phyloP scores from a whole-genome alignment of 2,797 vertebrate species.

The Sparidentex hasta region DNA sequence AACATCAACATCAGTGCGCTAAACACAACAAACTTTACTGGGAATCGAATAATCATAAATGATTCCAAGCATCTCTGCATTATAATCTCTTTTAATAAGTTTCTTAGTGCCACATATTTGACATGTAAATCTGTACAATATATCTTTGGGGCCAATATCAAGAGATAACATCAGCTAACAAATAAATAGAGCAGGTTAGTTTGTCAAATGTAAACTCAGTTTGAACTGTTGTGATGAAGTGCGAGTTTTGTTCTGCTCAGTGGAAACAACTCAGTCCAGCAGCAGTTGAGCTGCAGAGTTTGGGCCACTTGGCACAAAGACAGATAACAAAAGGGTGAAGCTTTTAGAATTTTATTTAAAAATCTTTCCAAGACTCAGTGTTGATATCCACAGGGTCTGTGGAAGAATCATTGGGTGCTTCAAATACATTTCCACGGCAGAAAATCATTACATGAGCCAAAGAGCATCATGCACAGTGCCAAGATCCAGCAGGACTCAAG shows the following conservation, averaged over 20 bases:
- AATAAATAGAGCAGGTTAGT: neutral
- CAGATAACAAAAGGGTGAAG: neutral
- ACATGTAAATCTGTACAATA: no score
- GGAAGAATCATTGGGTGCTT: neutral
- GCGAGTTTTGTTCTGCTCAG: neutral
- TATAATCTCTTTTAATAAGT: no score
- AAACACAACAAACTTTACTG: no score
- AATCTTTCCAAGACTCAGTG: neutral
- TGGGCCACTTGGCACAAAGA: neutral
- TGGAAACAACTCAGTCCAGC: neutral
- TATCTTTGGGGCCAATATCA: no score
- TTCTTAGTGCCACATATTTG: no score
- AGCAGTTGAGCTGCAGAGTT: neutral
- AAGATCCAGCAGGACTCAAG: slow-evolving; percentile 3
- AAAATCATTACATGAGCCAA: neutral
- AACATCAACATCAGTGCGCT: no score
- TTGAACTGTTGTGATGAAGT: neutral
- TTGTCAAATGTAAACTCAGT: neutral
- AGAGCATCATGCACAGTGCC: neutral
- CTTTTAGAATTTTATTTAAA: neutral
- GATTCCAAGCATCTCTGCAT: no score
- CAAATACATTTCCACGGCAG: slow-evolving; percentile 8
- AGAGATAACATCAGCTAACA: no score
- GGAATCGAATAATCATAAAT: no score
- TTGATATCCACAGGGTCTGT: slow-evolving; percentile 12